Conservation (phyloP, 2,888 invertebrate species). For the Drosophila mimica region DNA sequence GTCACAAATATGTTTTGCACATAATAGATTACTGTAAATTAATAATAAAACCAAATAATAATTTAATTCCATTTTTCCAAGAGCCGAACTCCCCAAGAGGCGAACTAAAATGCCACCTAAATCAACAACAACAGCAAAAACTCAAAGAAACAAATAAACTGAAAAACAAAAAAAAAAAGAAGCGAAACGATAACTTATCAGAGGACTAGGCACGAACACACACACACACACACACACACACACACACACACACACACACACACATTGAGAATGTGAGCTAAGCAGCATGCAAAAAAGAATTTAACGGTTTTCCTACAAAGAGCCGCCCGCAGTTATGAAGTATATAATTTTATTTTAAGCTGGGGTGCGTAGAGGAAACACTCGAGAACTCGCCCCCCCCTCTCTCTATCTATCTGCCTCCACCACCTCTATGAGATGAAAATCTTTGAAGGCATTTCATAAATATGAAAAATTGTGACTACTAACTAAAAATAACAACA, state of each 20-base stretch:
- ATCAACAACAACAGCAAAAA: conserved; percentile 17
- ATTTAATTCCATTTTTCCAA: conserved; percentile 8
- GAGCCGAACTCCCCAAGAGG: conserved; percentile 3
- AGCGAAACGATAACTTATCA: conserved; percentile 48
- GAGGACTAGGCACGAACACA: conserved; percentile 13
- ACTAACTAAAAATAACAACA: conserved; percentile 67
- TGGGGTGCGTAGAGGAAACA: neutral
- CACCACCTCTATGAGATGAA: conserved; percentile 64
- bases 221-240: conserved; percentile 7
- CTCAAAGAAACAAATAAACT: conserved; percentile 5
- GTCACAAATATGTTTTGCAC: neutral
- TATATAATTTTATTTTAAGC: conserved; percentile 16
- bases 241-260: conserved; percentile 16
- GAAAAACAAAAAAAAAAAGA: neutral
- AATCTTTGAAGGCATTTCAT: conserved; percentile 78
- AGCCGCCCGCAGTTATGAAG: conserved; percentile 60
- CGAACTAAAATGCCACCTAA: conserved; percentile 1
- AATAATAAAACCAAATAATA: conserved; percentile 18
- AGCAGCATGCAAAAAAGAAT: conserved; percentile 49
- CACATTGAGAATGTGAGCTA: conserved; percentile 9
- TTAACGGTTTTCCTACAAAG: conserved; percentile 54
- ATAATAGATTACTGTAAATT: conserved; percentile 22
- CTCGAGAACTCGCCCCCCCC: neutral
- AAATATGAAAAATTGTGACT: conserved; percentile 76
- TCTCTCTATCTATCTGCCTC: neutral